Conservation (phyloP, 2,888 invertebrate genomes). For the Conistra vaccinii region DNA sequence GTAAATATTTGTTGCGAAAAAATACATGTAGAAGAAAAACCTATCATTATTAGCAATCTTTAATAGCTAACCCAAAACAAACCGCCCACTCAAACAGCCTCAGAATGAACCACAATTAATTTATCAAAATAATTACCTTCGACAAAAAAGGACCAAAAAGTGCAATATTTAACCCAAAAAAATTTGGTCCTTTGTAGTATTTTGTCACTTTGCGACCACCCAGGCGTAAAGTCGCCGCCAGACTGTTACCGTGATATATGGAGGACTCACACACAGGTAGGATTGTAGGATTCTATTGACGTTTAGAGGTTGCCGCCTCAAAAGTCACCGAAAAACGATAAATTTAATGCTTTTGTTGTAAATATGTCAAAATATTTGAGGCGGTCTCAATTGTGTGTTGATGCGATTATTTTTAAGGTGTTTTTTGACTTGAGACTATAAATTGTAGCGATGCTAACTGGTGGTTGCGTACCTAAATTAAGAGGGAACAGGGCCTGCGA, state of each 20-base stretch:
- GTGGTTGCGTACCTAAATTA: neutral
- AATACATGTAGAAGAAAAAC: neutral
- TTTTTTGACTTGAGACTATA: neutral
- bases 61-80: slow-evolving; percentile 12
- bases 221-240: slow-evolving; percentile 61
- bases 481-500: no score
- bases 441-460: neutral
- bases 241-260: slow-evolving; percentile 49
- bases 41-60: slow-evolving; percentile 16
- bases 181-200: slow-evolving; percentile 58
- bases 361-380: slow-evolving; percentile 68
- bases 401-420: slow-evolving; percentile 32
- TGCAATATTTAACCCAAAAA: slow-evolving; percentile 59
- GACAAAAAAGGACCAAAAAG: slow-evolving; percentile 51
- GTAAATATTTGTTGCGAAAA: neutral
- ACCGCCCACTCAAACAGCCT: slow-evolving; percentile 28
- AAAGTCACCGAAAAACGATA: slow-evolving; percentile 66
- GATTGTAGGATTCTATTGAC: slow-evolving; percentile 52
- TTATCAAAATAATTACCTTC: slow-evolving; percentile 63
- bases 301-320: slow-evolving; percentile 57
- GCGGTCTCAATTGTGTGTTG: slow-evolving; percentile 48
- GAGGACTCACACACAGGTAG: slow-evolving; percentile 33
- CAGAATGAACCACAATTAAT: slow-evolving; percentile 59
- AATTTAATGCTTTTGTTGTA: slow-evolving; percentile 64
- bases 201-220: slow-evolving; percentile 67